These are phyloP conservation scores for Globodera rostochiensis DNA, from an alignment of 1,140 invertebrate genomes.

Conservation along the genomic window DNA sequence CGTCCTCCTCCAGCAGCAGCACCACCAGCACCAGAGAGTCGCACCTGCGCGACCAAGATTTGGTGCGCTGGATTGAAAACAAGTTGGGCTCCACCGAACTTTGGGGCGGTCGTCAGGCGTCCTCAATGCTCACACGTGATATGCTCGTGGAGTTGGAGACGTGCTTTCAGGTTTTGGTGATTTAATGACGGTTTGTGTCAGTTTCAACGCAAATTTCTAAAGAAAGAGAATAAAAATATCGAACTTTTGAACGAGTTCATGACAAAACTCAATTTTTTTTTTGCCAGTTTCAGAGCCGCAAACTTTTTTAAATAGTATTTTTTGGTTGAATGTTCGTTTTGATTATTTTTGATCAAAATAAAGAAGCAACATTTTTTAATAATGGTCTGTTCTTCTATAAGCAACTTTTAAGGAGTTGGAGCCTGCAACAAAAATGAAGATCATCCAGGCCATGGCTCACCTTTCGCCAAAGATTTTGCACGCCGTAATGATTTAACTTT, in stretches of 20 bases:
- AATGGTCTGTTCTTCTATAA: too few relatives aligned
- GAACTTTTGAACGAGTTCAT: too few relatives aligned
- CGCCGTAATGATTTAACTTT: constrained; percentile 30
- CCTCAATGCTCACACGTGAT: constrained; percentile 43
- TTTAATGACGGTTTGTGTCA: too few relatives aligned
- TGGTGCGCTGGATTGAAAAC: constrained; percentile 50
- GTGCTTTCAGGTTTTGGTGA: constrained; percentile 42
- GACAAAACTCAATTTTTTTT: too few relatives aligned
- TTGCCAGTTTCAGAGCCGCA: too few relatives aligned
- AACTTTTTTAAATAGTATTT: too few relatives aligned
- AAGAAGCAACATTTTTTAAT: too few relatives aligned
- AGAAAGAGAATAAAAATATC: too few relatives aligned
- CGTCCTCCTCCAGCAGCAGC: background rate
- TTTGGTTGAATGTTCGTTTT: too few relatives aligned
- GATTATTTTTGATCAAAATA: too few relatives aligned
- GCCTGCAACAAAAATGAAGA: constrained; percentile 53
- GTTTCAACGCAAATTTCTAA: too few relatives aligned
- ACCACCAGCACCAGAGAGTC: background rate
- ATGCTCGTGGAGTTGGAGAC: constrained; percentile 51
- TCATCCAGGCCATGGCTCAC: constrained; percentile 55
- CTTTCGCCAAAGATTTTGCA: constrained; percentile 48
- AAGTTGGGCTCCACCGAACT: constrained; percentile 48
- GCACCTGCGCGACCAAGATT: constrained; percentile 11
- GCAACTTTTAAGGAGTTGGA: constrained; percentile 31
- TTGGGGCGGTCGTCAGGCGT: constrained; percentile 43